Base-by-base conservation (phyloP, 2,888 invertebrate genomes). In the Megaustenia siamemsis region DNA sequence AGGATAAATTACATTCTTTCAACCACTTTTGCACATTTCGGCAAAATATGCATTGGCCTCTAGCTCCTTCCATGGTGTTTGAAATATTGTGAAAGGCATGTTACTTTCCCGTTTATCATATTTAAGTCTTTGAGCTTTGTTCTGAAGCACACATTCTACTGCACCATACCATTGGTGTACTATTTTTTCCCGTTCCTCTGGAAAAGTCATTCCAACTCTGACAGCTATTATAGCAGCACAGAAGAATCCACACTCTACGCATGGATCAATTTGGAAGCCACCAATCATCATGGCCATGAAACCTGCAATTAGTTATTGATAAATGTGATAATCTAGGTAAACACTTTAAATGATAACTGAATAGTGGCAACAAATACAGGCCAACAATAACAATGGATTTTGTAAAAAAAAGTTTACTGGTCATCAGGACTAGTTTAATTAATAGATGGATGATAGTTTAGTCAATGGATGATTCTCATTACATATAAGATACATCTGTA, bases 231-330 rank as follows among this genome's bases (percentile, higher is more conserved):
- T 0, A 18, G 40, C 40, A 3, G 49, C 24, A 43, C 38, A 53
- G 40, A 49, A 80, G 45, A 80, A 80, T 32, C 49, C 80, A 49
- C 80, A 80, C 4, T 80, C 56, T 10, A 80, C 43, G 24, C 69
- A 69, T 2, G 69, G 69, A 32, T 80, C 69, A 24, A 80, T 32
- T n/a, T 45, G 53, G 6, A 49, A 35, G 18, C 80, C 80, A n/a
- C n/a, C 49, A n/a, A 80, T 80, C 80, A 80, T 80, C 80, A 80
- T 80, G 21, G 80, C 80, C 80, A 80, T 80, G 24, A 80, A 80
- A 45, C 80, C 80, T 80, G 73, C 21, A 45, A 21, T 35, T 35
- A 45, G 49, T 63, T 63, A 28, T 21, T 6, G 40, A 35, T 2
- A 60, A 10, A 56, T n/a, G 32, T 43, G 49, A 38, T 12, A 35